A percentile compares a stretch with the other conserved stretches of the same genome.
phyloP scores from a whole-genome alignment of 2,113 vertebrate species.

The Gobio gobio region DNA sequence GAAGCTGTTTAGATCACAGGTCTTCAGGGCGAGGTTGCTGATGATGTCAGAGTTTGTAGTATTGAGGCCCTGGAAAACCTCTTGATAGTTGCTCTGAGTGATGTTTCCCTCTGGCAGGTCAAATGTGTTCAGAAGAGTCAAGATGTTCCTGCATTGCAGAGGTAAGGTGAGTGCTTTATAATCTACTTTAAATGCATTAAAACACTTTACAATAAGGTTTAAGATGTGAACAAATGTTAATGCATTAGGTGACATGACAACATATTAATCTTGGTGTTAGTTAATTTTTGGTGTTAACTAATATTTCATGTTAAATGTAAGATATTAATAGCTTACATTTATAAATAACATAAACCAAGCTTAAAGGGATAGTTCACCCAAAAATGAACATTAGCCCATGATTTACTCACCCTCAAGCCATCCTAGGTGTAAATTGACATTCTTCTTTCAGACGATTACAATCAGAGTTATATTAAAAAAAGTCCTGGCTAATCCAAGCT shows the following conservation, averaged over 20 bases:
- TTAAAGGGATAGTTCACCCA: too few relatives aligned
- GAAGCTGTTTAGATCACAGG: constrained; percentile 66
- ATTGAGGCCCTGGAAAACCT: constrained; percentile 57
- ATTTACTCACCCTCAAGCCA: too few relatives aligned
- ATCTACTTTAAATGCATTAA: neutral
- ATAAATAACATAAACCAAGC: neutral
- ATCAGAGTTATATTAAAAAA: too few relatives aligned
- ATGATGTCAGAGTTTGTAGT: constrained; percentile 56
- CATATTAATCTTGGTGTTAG: neutral
- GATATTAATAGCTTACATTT: neutral
- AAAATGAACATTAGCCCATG: too few relatives aligned
- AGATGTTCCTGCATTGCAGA: constrained; percentile 65
- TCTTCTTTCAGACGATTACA: too few relatives aligned
- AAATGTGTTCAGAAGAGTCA: constrained; percentile 68
- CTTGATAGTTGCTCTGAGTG: constrained; percentile 63
- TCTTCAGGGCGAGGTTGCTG: constrained; percentile 60
- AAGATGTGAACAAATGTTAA: neutral
- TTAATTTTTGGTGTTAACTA: too few relatives aligned
- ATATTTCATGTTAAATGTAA: neutral
- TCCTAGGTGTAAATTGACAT: too few relatives aligned
- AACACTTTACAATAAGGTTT: neutral
- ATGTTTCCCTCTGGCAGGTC: constrained; percentile 65
- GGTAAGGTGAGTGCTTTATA: neutral
- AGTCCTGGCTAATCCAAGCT: too few relatives aligned
- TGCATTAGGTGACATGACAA: neutral